phyloP scores from a whole-genome alignment of 2,797 vertebrate genomes.

The Dipus sagitta region DNA sequence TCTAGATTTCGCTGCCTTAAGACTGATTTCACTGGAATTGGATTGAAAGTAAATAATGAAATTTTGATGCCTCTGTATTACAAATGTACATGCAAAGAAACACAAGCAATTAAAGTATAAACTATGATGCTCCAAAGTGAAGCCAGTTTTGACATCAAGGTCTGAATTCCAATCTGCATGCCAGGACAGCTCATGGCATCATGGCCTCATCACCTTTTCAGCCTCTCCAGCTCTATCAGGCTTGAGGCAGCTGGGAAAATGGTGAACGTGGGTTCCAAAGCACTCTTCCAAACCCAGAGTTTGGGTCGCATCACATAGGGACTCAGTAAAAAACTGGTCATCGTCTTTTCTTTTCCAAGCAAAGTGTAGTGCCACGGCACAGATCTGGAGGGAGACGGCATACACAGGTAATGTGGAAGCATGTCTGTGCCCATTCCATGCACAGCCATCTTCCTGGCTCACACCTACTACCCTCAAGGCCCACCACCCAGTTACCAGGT shows the following conservation, averaged over 20 bases:
- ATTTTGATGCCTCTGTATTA: rapidly evolving
- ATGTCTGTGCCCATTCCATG: rapidly evolving
- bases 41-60: not conserved
- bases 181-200: not conserved
- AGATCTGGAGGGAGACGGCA: slow-evolving; percentile 85
- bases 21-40: not conserved
- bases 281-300: slow-evolving; percentile 47
- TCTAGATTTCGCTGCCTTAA: not conserved
- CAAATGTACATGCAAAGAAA: not conserved
- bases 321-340: slow-evolving; percentile 77
- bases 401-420: rapidly evolving
- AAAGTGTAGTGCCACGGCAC: slow-evolving; percentile 84
- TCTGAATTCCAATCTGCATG: not conserved
- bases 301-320: slow-evolving; percentile 75
- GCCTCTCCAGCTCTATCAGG: slow-evolving; percentile 66
- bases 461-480: not conserved
- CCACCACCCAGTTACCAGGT: rapidly evolving
- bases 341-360: slow-evolving; percentile 85
- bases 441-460: not conserved
- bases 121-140: rapidly evolving
- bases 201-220: slow-evolving; percentile 84
- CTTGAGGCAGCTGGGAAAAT: not conserved
- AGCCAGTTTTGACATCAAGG: not conserved
- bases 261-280: not conserved
- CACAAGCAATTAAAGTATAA: not conserved